Conservation (phyloP, 2,113 vertebrate genomes). For the Dipodomys spectabilis region DNA sequence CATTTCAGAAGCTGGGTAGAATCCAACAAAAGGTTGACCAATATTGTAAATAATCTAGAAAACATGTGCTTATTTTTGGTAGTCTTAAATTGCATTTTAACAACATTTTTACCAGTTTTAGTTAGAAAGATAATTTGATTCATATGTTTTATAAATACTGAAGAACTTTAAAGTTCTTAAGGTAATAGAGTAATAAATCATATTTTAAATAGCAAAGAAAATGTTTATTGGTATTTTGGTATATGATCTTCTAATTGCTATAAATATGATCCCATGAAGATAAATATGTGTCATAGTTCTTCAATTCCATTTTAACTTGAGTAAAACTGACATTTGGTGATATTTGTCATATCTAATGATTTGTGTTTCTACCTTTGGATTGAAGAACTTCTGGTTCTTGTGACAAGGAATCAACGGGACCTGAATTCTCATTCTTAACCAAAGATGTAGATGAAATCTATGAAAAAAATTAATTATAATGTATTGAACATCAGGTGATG, state of each 20-base stretch:
- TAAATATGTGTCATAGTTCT: neutral
- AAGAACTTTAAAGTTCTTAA: slow-evolving; percentile 18
- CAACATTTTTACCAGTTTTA: slow-evolving; percentile 45
- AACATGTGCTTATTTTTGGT: slow-evolving; percentile 44
- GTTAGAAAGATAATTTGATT: slow-evolving; percentile 26
- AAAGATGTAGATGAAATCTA: slow-evolving; percentile 27
- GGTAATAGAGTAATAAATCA: neutral
- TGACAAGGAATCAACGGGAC: neutral
- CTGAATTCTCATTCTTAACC: neutral
- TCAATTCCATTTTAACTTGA: slow-evolving; percentile 47
- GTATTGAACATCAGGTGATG: neutral
- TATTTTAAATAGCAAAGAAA: neutral
- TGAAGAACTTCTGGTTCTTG: neutral
- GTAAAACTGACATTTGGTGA: slow-evolving; percentile 3
- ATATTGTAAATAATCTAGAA: neutral
- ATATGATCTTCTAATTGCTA: neutral
- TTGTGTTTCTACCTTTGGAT: slow-evolving; percentile 4
- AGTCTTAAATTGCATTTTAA: neutral
- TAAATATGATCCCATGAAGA: neutral
- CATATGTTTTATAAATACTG: slow-evolving; percentile 13
- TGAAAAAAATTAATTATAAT: neutral
- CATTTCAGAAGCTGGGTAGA: neutral
- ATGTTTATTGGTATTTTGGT: neutral
- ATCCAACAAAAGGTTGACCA: neutral
- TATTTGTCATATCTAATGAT: neutral